Evolutionary conservation across 2,797 vertebrate genomes (phyloP), one percentile per base, ranked within the genome.

Genomic region (Megalops cyprinoides): DNA sequence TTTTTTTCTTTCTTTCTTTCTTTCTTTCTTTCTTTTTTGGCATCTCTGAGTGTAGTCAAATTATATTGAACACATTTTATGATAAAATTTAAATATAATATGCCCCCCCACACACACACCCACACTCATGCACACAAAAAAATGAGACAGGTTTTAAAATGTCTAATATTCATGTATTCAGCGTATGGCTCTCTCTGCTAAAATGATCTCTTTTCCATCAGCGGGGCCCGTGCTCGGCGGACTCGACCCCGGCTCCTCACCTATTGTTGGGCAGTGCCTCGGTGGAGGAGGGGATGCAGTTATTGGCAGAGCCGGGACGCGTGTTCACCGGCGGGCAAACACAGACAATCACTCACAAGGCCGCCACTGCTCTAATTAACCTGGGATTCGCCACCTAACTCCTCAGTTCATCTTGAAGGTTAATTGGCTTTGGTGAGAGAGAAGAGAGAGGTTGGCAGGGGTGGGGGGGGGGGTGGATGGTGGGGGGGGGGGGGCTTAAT

Each of bases 351-450:
- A 85, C 84, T 86, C 83, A 77, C 83, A 86, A 79, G 83, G 78
- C 85, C 91, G 86, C 93, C 87, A 86, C 89, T 81, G 83, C 92
- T 93, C 95, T 93, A 94, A 96, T 97, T 96, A 96, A 96, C 94
- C 94, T 96, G 92, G 90, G 89, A 92, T 91, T 92, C 91, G 91
- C 93, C 92, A 92, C 51, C 88, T 87, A 84, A 90, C 93, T 92
- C 87, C 90, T 93, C 91, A 87, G 93, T 92, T 92, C 89, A 49
- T 83, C 81, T 82, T 48, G 83, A 90, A 95, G 89, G 95, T 96
- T 96, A 96, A 97, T 96, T 96, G 95, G 94, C 93, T 94, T 83
- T 76, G 92, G 92, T 90, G 82, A 91, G 90, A 46, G 74, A 73
- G 71, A 44, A 39, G 67, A 44, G 56, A 55, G 67, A 77, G 80